Evolutionary conservation across 2,797 vertebrate species (phyloP).

Genomic region (Rachycentron canadum): DNA sequence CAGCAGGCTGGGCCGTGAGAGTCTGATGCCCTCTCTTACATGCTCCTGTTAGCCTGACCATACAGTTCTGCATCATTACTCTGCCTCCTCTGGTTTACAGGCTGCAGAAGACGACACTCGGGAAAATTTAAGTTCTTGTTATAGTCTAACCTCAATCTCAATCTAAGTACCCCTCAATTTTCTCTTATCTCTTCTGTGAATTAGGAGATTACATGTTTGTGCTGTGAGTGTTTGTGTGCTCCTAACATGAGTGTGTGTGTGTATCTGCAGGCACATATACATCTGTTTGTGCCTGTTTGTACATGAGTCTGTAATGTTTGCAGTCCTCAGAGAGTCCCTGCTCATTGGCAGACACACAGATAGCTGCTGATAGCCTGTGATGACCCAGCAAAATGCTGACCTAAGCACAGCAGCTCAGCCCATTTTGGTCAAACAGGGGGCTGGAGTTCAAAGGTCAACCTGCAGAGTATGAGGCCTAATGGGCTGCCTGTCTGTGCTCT

Average conservation of each 20-base stretch:
- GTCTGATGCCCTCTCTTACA: slow-evolving; percentile 46
- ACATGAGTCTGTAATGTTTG: slow-evolving; percentile 61
- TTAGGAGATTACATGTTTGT: slow-evolving; percentile 22
- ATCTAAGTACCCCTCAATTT: slow-evolving; percentile 14
- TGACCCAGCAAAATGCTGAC: slow-evolving; percentile 79
- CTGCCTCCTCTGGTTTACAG: slow-evolving; percentile 33
- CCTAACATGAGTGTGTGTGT: slow-evolving; percentile 2
- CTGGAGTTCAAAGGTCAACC: slow-evolving; percentile 79
- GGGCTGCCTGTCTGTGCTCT: slow-evolving; percentile 78
- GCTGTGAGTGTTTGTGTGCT: slow-evolving; percentile 14
- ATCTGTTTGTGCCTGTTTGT: slow-evolving; percentile 52
- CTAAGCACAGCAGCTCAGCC: slow-evolving; percentile 54
- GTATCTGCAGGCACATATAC: slow-evolving; percentile 28
- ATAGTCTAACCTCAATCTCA: slow-evolving; percentile 26
- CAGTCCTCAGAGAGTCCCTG: slow-evolving; percentile 74
- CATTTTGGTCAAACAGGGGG: slow-evolving; percentile 74
- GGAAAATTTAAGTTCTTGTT: slow-evolving; percentile 31
- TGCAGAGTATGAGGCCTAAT: slow-evolving; percentile 79
- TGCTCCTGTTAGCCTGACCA: slow-evolving; percentile 28
- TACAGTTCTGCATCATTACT: slow-evolving; percentile 27
- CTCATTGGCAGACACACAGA: slow-evolving; percentile 75
- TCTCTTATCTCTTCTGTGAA: slow-evolving; percentile 33
- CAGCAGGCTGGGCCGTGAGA: slow-evolving; percentile 76
- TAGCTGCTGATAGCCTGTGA: slow-evolving; percentile 81
- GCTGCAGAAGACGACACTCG: slow-evolving; percentile 23